Percentiles rank a stretch among this genome's conserved stretches.
These are phyloP conservation scores for Chromobotia macracanthus DNA, from an alignment of 2,797 vertebrate genomes.

Conservation along the genomic window DNA sequence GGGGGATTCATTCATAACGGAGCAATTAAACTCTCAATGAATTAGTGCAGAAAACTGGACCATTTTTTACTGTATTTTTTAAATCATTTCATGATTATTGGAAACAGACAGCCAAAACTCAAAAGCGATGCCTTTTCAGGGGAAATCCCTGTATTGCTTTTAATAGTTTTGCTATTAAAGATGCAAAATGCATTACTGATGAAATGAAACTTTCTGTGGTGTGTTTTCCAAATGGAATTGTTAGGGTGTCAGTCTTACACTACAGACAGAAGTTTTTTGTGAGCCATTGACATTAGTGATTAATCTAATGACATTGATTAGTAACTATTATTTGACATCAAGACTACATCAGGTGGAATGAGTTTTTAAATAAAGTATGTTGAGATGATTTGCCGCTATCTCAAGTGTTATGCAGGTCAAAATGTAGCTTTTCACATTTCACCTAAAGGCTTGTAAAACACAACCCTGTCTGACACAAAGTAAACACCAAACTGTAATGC, in stretches of 20 bases:
- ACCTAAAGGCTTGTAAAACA: neutral
- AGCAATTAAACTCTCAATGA: slow-evolving; percentile 44
- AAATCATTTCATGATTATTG: slow-evolving; percentile 35
- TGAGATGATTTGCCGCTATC: no score
- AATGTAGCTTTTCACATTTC: no score
- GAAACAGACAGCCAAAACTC: neutral
- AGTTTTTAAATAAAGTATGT: no score
- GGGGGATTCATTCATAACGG: slow-evolving; percentile 37
- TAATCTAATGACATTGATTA: no score
- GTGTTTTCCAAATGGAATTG: neutral
- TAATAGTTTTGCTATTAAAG: slow-evolving; percentile 7
- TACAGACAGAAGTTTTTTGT: no score
- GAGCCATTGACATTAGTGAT: no score
- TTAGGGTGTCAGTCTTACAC: no score
- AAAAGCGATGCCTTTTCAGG: neutral
- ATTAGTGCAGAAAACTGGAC: slow-evolving; percentile 42
- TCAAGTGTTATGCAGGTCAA: no score
- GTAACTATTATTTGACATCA: no score
- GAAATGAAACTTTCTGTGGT: neutral
- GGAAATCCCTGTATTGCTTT: neutral
- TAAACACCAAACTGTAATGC: neutral
- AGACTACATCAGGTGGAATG: no score
- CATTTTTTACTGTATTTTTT: slow-evolving; percentile 29
- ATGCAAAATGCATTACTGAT: slow-evolving; percentile 8
- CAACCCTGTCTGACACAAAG: neutral